phyloP scores from a whole-genome alignment of 2,797 vertebrate species.

The Enteromius viviparus region DNA sequence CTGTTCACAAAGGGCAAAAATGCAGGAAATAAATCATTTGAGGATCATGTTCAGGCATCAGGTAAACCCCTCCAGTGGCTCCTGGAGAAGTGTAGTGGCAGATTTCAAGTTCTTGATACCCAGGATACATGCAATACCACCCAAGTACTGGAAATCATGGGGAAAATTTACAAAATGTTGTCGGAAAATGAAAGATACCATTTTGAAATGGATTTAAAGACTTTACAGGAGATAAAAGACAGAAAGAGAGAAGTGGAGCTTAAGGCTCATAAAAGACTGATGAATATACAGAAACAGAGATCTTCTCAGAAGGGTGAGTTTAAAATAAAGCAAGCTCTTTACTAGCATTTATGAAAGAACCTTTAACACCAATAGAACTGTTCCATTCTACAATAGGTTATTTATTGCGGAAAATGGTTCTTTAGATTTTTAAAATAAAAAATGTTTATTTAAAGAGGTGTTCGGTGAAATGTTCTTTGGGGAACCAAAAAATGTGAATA shows the following conservation, averaged over 20 bases:
- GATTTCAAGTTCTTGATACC: conserved; percentile 23
- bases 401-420: not conserved
- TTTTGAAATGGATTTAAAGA: conserved; percentile 42
- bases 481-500: not conserved
- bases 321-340: not conserved
- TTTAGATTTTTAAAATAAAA: not conserved
- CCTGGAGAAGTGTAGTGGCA: conserved; percentile 23
- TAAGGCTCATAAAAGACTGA: conserved; percentile 37
- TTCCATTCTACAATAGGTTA: not conserved
- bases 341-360: not conserved
- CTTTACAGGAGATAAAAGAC: conserved; percentile 26
- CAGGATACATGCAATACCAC: not conserved
- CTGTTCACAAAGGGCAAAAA: conserved; percentile 44
- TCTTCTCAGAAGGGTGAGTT: conserved; percentile 28
- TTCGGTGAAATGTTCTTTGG: not conserved
- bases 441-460: not conserved
- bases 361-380: not conserved
- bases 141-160: conserved; percentile 24
- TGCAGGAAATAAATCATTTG: conserved; percentile 6
- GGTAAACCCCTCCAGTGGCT: conserved; percentile 40
- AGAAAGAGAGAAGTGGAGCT: conserved; percentile 10
- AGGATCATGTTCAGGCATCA: conserved; percentile 26
- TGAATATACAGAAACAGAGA: conserved; percentile 24
- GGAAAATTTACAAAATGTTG: conserved; percentile 33
- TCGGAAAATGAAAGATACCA: conserved; percentile 9